Base-by-base conservation (phyloP, 1,140 invertebrate genomes). In the Lepidurus arcticus region DNA sequence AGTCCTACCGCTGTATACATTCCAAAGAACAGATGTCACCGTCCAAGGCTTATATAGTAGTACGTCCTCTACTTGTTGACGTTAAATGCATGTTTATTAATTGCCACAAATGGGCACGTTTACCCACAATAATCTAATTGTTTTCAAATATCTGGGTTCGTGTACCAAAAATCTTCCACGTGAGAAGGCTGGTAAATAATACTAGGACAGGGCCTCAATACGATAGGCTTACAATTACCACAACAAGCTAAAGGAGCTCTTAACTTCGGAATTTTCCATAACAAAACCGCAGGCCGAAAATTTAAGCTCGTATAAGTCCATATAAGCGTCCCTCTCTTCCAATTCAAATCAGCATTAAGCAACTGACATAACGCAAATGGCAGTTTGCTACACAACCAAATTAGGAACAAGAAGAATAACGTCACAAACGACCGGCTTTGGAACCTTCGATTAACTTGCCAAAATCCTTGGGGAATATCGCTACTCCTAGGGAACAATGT, bases 261-360 rank as follows among this genome's bases (percentile, higher is more conserved):
- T 65, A 65, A 21, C 53, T 65, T 65, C 6, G 53, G 53, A 65
- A 65, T 65, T 21, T 16, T 65, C 53, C 53, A 65, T 65, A 65
- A 65, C 13, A 65, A 65, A 7, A 65, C 53, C 16, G 21, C 16
- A 21, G 53, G 53, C 16, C 53, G 53, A 65, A 65, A 21, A 9
- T n/a, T 13, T 21, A 65, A 65, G 7, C 53, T 16, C 16, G 21
- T 7, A 65, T 65, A 65, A 21, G 53, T 65, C 16, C 53, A 65
- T 1, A 65, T 65, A 7, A 65, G 6, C 5, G 53, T 65, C 21
- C 21, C 21, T 21, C 13, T 65, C 21, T 65, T 65, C 16, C 6
- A 13, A 7, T 21, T 7, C 13, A 7, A 21, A 16, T 13, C 7
- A 21, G 53, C 8, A 21, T 16, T 65, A 5, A 65, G 13, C 13